These are phyloP conservation scores for Episyrphus balteatus DNA, from an alignment of 1,140 invertebrate genomes.

Conservation along the genomic window DNA sequence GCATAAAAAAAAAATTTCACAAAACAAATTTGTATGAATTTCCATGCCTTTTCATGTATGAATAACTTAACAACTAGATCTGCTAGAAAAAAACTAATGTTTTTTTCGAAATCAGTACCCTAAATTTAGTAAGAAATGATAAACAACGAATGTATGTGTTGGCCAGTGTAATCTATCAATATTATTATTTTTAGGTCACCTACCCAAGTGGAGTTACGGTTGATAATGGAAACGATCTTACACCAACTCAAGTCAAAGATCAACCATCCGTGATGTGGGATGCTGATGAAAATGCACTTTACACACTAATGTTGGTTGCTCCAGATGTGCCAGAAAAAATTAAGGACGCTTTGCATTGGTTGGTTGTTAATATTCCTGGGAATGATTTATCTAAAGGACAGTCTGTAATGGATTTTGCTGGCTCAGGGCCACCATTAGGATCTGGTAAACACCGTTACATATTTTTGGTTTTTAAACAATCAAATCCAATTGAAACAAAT, in stretches of 20 bases:
- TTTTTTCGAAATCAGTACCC: too few relatives aligned
- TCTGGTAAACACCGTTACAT: slow-evolving; percentile 86
- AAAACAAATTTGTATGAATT: too few relatives aligned
- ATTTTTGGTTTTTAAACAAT: slow-evolving; percentile 76
- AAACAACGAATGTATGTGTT: too few relatives aligned
- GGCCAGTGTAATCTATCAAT: too few relatives aligned
- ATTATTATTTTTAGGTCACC: slow-evolving; percentile 13
- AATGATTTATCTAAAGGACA: slow-evolving; percentile 60
- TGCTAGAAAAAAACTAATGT: too few relatives aligned
- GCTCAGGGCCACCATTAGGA: slow-evolving; percentile 71
- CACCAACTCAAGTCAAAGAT: slow-evolving; percentile 58
- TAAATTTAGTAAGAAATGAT: too few relatives aligned
- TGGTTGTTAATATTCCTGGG: slow-evolving; percentile 83
- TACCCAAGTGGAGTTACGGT: slow-evolving; percentile 47
- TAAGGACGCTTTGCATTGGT: slow-evolving; percentile 87
- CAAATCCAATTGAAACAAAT: not conserved
- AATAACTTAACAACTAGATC: too few relatives aligned
- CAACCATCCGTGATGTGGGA: slow-evolving; percentile 53
- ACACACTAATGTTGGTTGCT: slow-evolving; percentile 60
- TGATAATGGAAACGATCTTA: slow-evolving; percentile 52
- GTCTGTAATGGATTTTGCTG: slow-evolving; percentile 69
- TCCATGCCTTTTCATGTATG: too few relatives aligned
- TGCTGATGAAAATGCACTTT: slow-evolving; percentile 48
- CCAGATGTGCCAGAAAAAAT: slow-evolving; percentile 56
- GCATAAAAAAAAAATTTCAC: too few relatives aligned